Evolutionary conservation across 2,888 invertebrate species (phyloP).

Genomic region (Sepiola atlantica): DNA sequence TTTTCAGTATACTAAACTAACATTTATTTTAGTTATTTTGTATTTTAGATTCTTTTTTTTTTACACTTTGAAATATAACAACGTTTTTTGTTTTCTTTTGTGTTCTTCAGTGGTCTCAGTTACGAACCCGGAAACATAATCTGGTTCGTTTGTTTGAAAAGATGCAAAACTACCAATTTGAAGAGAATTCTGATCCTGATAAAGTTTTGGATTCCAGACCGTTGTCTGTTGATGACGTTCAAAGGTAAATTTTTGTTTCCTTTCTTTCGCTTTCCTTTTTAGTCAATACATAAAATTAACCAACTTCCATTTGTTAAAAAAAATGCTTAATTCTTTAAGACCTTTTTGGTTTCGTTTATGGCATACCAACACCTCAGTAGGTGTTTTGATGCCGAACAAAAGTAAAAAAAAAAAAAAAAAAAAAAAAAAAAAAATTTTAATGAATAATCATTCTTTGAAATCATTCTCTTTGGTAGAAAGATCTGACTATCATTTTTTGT

Average conservation of each 20-base stretch:
- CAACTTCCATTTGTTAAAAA: neutral
- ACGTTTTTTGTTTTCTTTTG: neutral
- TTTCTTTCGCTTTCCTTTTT: neutral
- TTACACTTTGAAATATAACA: too few relatives aligned
- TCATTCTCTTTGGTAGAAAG: too few relatives aligned
- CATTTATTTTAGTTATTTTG: too few relatives aligned
- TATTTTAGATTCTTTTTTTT: too few relatives aligned
- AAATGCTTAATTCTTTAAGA: neutral
- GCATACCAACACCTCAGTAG: too few relatives aligned
- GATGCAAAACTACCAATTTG: conserved; percentile 91
- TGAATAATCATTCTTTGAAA: too few relatives aligned
- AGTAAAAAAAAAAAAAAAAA: too few relatives aligned
- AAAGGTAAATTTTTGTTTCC: conserved; percentile 60
- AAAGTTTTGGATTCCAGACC: conserved; percentile 88
- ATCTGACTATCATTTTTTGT: too few relatives aligned
- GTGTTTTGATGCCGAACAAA: too few relatives aligned
- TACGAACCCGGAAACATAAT: conserved; percentile 88
- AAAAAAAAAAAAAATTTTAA: too few relatives aligned
- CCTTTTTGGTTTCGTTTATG: too few relatives aligned
- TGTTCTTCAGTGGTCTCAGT: conserved; percentile 79
- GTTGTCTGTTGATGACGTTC: conserved; percentile 86
- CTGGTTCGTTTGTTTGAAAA: conserved; percentile 88
- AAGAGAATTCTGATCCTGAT: conserved; percentile 86
- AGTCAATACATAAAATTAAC: neutral
- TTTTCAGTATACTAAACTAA: too few relatives aligned